These are phyloP conservation scores for Nomada ferruginata DNA, from an alignment of 2,888 invertebrate genomes.

Conservation along the genomic window DNA sequence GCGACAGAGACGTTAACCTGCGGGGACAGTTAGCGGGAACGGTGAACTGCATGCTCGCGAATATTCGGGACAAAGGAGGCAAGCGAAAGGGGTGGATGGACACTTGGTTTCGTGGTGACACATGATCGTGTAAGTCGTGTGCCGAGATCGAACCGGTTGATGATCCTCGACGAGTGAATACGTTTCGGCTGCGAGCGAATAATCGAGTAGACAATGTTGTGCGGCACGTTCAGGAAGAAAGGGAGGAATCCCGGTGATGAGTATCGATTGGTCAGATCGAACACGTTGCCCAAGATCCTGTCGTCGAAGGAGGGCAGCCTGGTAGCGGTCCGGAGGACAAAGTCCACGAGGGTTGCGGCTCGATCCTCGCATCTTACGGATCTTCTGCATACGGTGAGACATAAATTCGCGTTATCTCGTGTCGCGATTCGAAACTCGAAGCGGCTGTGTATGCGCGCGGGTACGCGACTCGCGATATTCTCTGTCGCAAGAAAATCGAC, in stretches of 20 bases:
- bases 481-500: conserved; percentile 34
- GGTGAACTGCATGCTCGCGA: not conserved
- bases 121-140: not conserved
- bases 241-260: conserved; percentile 76
- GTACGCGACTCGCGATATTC: conserved; percentile 33
- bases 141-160: conserved; percentile 14
- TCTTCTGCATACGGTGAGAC: conserved; percentile 77
- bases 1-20: conserved; percentile 14
- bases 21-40: conserved; percentile 5
- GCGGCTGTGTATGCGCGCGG: conserved; percentile 7
- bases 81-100: not conserved
- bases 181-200: conserved; percentile 5
- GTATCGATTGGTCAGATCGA: conserved; percentile 78
- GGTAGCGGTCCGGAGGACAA: conserved; percentile 66
- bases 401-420: conserved; percentile 24
- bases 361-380: conserved; percentile 71
- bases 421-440: conserved; percentile 8
- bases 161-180: conserved; percentile 19
- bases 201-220: conserved; percentile 74
- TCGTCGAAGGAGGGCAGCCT: conserved; percentile 69
- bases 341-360: conserved; percentile 64
- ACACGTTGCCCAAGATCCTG: conserved; percentile 71
- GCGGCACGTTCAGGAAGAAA: conserved; percentile 78
- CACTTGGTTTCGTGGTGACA: not conserved
- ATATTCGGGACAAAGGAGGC: not conserved